These are phyloP conservation scores for Helicoverpa zea DNA, from an alignment of 1,140 invertebrate species.

Conservation along the genomic window DNA sequence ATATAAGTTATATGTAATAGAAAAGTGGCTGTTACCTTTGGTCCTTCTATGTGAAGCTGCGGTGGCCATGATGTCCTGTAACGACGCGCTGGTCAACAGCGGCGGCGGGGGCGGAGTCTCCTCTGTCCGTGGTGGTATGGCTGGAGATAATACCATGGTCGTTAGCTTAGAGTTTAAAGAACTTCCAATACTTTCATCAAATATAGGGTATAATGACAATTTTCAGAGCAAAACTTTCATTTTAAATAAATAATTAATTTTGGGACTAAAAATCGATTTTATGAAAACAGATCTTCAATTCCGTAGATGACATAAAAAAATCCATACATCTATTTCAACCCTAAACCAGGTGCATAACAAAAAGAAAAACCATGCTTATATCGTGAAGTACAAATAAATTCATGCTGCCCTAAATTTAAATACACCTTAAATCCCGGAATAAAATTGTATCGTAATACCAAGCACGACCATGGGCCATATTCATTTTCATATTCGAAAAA, in stretches of 20 bases:
- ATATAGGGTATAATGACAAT: too few species aligned
- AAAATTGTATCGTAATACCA: background rate
- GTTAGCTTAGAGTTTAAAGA: too few species aligned
- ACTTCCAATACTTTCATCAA: too few species aligned
- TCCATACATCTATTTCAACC: background rate
- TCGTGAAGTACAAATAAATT: background rate
- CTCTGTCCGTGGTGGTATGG: conserved; percentile 73
- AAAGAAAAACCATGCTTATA: conserved; percentile 22
- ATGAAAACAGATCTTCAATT: too few species aligned
- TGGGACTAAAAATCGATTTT: too few species aligned
- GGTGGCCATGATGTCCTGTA: conserved; percentile 85
- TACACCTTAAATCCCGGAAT: conserved; percentile 4
- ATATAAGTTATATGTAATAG: too few species aligned
- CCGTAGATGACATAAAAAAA: too few species aligned
- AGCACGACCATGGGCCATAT: too few species aligned
- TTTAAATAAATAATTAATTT: too few species aligned
- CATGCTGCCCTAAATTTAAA: background rate
- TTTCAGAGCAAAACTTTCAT: too few species aligned
- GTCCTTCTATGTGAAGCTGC: conserved; percentile 80
- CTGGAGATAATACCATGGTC: conserved; percentile 53
- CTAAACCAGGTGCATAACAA: conserved; percentile 24
- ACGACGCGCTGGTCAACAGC: conserved; percentile 80
- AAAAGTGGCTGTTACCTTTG: conserved; percentile 68
- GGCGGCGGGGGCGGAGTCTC: conserved; percentile 79
- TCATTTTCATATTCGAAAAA: background rate